Conservation (phyloP, 2,113 vertebrate genomes). For the Glaucomys volans region DNA sequence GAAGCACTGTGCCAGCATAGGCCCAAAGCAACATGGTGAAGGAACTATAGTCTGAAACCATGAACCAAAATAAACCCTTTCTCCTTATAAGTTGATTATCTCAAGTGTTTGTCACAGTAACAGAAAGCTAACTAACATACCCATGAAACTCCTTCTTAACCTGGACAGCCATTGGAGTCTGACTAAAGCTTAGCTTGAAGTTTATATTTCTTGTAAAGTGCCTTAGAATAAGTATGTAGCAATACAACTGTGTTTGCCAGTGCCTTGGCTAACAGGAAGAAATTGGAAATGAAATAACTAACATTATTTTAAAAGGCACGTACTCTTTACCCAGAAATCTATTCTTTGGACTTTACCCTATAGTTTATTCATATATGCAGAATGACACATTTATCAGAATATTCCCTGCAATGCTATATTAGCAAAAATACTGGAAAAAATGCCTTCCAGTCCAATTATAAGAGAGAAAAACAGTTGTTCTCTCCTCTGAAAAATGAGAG, state of each 20-base stretch:
- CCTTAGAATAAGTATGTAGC: not conserved
- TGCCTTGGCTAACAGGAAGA: not conserved
- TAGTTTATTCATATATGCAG: not conserved
- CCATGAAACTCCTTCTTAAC: not conserved
- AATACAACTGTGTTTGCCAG: no score
- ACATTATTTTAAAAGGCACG: not conserved
- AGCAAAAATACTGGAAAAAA: not conserved
- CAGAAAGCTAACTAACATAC: not conserved
- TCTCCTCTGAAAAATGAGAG: not conserved
- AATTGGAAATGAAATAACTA: not conserved
- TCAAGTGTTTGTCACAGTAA: not conserved
- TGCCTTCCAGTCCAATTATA: rapidly evolving
- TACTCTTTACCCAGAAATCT: not conserved
- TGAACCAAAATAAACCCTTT: no score
- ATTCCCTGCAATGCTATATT: not conserved
- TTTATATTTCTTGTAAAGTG: not conserved
- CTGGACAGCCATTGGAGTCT: not conserved
- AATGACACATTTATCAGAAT: not conserved
- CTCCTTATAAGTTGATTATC: not conserved
- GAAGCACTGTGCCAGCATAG: not conserved
- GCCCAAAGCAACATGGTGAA: not conserved
- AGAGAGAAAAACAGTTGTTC: not conserved
- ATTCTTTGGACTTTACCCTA: not conserved
- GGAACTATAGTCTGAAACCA: no score
- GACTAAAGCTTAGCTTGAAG: no score